These are phyloP conservation scores for Astropecten irregularis DNA, from an alignment of 53 echinoderm and acorn worm species.

Conservation along the genomic window DNA sequence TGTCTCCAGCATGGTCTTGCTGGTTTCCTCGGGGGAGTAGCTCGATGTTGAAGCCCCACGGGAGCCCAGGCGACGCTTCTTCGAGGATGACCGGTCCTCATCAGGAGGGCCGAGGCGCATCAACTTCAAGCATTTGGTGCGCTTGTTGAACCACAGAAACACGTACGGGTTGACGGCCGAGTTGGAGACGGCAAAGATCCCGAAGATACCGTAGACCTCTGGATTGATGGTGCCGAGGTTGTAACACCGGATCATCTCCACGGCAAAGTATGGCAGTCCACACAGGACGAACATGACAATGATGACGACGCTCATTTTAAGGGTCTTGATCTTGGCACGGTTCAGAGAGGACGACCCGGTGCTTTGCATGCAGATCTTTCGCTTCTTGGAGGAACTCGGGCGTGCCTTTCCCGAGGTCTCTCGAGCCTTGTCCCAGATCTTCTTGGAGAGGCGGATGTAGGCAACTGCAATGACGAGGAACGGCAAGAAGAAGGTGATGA, in stretches of 20 bases:
- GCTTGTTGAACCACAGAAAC: constrained; percentile 84
- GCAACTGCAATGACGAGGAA: constrained; percentile 83
- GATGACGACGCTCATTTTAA: constrained; percentile 88
- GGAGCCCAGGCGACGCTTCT: constrained; percentile 21
- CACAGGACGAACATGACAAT: constrained; percentile 83
- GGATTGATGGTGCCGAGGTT: constrained; percentile 55
- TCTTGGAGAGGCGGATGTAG: constrained; percentile 89
- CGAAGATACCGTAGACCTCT: constrained; percentile 79
- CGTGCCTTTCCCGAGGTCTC: constrained; percentile 68
- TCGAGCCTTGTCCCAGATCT: constrained; percentile 92
- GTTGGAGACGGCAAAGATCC: constrained; percentile 91
- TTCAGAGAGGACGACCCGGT: constrained; percentile 80
- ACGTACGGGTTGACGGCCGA: constrained; percentile 93
- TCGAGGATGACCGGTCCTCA: not conserved
- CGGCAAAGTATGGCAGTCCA: constrained; percentile 88
- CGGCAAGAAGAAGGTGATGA: constrained; percentile 84
- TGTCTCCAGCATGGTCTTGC: constrained; percentile 38
- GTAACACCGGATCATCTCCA: constrained; percentile 76
- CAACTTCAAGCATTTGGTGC: constrained; percentile 27
- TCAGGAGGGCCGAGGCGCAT: constrained; percentile 11
- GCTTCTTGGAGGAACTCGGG: constrained; percentile 59
- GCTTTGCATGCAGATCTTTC: constrained; percentile 76
- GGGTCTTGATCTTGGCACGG: constrained; percentile 91
- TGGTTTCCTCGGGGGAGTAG: constrained; percentile 36
- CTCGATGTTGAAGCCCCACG: constrained; percentile 48